Percentiles rank a stretch among this genome's conserved stretches.
Evolutionary conservation across 1,140 invertebrate species (phyloP).

Genomic region (Ptiloglossa arizonensis): DNA sequence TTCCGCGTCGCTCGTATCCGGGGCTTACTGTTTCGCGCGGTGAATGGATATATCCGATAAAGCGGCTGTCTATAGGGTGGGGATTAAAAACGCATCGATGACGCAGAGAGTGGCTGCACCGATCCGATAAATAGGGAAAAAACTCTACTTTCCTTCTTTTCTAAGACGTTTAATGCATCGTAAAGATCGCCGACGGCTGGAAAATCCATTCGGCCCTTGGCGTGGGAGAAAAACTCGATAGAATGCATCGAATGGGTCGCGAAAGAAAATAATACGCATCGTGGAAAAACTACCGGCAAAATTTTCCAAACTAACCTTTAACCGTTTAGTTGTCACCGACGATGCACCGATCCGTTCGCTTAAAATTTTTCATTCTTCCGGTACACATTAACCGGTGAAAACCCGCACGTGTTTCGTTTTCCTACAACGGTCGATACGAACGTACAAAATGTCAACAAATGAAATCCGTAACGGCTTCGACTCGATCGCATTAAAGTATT

Average conservation of each 20-base stretch:
- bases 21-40: neutral
- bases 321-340: too few relatives aligned
- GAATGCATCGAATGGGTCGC: neutral
- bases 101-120: neutral
- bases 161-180: neutral
- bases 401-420: too few relatives aligned
- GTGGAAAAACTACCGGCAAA: too few relatives aligned
- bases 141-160: neutral
- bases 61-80: neutral
- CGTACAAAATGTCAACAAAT: too few relatives aligned
- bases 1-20: neutral
- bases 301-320: too few relatives aligned
- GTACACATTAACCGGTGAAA: too few relatives aligned
- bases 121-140: neutral
- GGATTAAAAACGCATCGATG: conserved; percentile 23
- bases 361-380: too few relatives aligned
- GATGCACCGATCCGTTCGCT: too few relatives aligned
- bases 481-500: too few relatives aligned
- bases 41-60: conserved; percentile 19
- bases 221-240: neutral
- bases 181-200: neutral
- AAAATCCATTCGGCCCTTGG: neutral
- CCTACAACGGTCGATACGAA: too few relatives aligned
- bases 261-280: too few relatives aligned
- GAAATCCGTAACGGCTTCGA: too few relatives aligned